Base-by-base conservation (phyloP, 2,888 invertebrate species). In the Dorcus hopei region DNA sequence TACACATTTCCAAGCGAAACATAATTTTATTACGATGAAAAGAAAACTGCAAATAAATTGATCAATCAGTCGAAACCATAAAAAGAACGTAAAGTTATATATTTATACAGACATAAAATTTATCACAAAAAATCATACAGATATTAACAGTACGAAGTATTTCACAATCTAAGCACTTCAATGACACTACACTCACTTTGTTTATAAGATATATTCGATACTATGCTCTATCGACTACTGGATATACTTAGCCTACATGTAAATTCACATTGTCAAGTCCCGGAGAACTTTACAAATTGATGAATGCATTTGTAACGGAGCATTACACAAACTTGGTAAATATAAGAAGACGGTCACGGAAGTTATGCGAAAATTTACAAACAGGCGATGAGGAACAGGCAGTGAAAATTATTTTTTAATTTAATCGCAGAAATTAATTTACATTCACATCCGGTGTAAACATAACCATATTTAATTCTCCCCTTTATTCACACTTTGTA, bases 181-280 rank as follows among this genome's bases (percentile, higher is more conserved):
- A 72, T 71, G 72, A 77, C 73, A 77, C 77, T 77, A 77, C 77
- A 75, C 74, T 74, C 76, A 75, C 72, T 63, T 65, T 62, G 49
- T 58, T 71, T 74, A 71, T 70, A 74, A 70, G 72, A 75, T 75
- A 77, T 77, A 77, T 74, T 77, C 75, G 74, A 76, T 74, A 74
- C 74, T 76, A 75, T 72, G 73, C 71, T 66, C 75, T 75, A 76
- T 77, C 77, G 77, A 77, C 76, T 72, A 70, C 64, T 76, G 76
- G 74, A 76, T 75, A 76, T 74, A 73, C 74, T 74, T 76, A 77
- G 63, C 69, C 73, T 75, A 74, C 58, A 63, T 63, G 65, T 70
- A 64, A 76, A 75, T 75, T 77, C 75, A 76, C 76, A 73, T 72
- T 69, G 60, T 58, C 61, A 63, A 65, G 65, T 65, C 61, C 62